These are phyloP conservation scores for Sus scrofa DNA, from an alignment of 2,113 vertebrate genomes.

Conservation along the genomic window T2T-Sscrofa CM000812.6:130812501-130813000, in stretches of 20 bases:
- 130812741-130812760: background rate
- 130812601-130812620: too few species aligned
- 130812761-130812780: background rate
- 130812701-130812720: background rate
- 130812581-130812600: too few species aligned
- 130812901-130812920: background rate
- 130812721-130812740: background rate
- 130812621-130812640: too few species aligned
- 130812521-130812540: too few species aligned
- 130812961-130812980: background rate
- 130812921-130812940: slow-evolving; percentile 37
- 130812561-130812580: too few species aligned
- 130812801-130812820: background rate
- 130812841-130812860: background rate
- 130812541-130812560: too few species aligned
- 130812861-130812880: background rate
- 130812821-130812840: background rate
- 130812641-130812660: too few species aligned
- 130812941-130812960: slow-evolving; percentile 51
- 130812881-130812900: background rate
- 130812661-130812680: too few species aligned
- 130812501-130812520: too few species aligned
- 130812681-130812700: too few species aligned
- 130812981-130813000: slow-evolving; percentile 45
- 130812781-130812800: background rate